Base-by-base conservation (phyloP, 2,888 invertebrate species). In the Nemotelus nigrinus region DNA sequence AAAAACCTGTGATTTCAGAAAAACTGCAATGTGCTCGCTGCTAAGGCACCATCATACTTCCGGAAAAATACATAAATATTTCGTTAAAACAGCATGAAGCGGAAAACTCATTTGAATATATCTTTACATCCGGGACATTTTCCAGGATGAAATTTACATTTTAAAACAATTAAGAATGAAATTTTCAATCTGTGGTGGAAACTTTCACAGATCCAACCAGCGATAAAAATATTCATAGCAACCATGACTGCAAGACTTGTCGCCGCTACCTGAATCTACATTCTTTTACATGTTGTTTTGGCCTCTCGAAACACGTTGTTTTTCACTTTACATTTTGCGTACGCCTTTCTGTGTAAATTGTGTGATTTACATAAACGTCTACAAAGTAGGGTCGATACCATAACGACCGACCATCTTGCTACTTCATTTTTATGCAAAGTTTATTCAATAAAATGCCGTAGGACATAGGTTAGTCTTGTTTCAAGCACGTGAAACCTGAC, bases 361-460 rank as follows among this genome's bases (percentile, higher is more conserved):
- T 60, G 25, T 50, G 50, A 50, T 50, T 7, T 50, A 50, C 5
- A 50, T 50, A 60, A 60, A 60, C 25, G 43, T 60, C 25, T 4
- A 60, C 50, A n/a, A 41, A 68, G 50, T 50, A 55, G 71, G 71
- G 55, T 25, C 7, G 55, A n/a, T 43, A 8, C 7, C 60, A 74
- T 48, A 74, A 39, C 6, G 47, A 1, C 25, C 25, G 25, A 74
- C 45, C 74, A 48, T 74, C 74, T 74, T 74, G 74, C 53, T 44
- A 8, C 3, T 44, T 60, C 71, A 55, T 55, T 71, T 71, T 43
- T 44, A 76, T 76, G 50, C 64, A 2, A 76, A 76, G 50, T 76
- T 76, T 76, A 76, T 76, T 58, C 76, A 76, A 48, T 64, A 58
- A 64, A 47, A 76, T 64, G 44, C 76, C 44, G 45, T 25, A 10